A percentile compares a stretch with the other conserved stretches of the same genome.
These are phyloP conservation scores for Siniperca knerii DNA, from an alignment of 2,113 vertebrate species.

Conservation along the genomic window DNA sequence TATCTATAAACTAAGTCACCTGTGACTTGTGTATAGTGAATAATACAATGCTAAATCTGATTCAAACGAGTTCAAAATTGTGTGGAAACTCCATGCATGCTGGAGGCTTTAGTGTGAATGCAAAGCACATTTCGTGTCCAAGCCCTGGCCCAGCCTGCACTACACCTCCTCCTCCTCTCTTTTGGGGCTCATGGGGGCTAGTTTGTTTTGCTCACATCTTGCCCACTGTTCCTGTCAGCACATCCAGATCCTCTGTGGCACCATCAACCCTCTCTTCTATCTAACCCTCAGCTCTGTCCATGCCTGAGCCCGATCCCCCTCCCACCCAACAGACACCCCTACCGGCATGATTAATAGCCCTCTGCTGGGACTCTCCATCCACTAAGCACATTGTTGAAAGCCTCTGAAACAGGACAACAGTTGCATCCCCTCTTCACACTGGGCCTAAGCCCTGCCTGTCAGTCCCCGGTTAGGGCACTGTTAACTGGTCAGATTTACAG, in stretches of 20 bases:
- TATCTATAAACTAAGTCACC: not conserved
- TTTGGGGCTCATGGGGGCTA: conserved; percentile 24
- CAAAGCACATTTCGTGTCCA: not conserved
- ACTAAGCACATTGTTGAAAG: conserved; percentile 87
- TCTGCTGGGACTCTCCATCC: conserved; percentile 84
- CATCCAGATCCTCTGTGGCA: conserved; percentile 70
- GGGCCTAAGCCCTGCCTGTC: conserved; percentile 87
- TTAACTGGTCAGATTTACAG: conserved; percentile 90
- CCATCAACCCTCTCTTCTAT: conserved; percentile 58
- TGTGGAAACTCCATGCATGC: not conserved
- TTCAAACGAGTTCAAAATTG: not conserved
- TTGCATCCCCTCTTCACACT: conserved; percentile 87
- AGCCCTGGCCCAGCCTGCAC: not conserved
- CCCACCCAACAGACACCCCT: conserved; percentile 44
- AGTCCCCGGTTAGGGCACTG: conserved; percentile 85
- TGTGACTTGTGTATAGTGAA: too few species aligned
- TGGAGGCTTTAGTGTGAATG: conserved; percentile 8
- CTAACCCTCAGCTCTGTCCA: conserved; percentile 33
- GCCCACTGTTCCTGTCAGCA: conserved; percentile 85
- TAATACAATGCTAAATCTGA: too few species aligned
- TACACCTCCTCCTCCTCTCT: not conserved
- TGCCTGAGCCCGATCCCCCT: conserved; percentile 31
- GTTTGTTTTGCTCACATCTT: conserved; percentile 79
- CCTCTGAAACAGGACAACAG: conserved; percentile 87
- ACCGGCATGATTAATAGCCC: conserved; percentile 87